Evolutionary conservation across 2,797 vertebrate species (phyloP).

Genomic region (Syndactyla subalaris): DNA sequence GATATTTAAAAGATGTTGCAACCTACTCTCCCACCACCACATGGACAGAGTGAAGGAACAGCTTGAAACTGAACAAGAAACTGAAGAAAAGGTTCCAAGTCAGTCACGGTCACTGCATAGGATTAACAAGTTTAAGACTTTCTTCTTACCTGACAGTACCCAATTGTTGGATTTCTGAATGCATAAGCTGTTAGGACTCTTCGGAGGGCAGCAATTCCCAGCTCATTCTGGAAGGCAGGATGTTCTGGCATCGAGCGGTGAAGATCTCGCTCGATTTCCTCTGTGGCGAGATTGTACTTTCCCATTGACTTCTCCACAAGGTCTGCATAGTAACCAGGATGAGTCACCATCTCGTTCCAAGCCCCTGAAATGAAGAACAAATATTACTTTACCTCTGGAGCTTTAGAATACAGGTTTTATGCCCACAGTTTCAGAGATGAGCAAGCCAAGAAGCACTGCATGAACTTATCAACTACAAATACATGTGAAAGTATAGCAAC

Average conservation of each 20-base stretch:
- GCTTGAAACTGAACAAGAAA: background rate
- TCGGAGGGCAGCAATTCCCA: conserved; percentile 92
- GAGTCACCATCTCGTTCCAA: conserved; percentile 92
- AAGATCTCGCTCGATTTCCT: conserved; percentile 96
- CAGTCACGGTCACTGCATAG: background rate
- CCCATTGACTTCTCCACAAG: conserved; percentile 91
- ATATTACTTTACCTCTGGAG: background rate
- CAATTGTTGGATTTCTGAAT: conserved; percentile 94
- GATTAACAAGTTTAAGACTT: background rate
- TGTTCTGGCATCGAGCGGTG: conserved; percentile 99
- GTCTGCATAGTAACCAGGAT: conserved; percentile 91
- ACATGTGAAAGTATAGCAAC: background rate
- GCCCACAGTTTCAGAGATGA: background rate
- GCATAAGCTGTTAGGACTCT: conserved; percentile 96
- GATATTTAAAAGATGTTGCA: background rate
- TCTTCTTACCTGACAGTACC: conserved; percentile 92
- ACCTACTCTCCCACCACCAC: background rate
- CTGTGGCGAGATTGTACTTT: conserved; percentile 88
- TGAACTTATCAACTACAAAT: background rate
- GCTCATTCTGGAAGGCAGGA: conserved; percentile 94
- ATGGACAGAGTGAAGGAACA: background rate
- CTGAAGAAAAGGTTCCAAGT: background rate
- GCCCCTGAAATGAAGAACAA: conserved; percentile 81
- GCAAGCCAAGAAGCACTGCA: background rate
- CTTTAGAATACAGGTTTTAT: background rate